phyloP scores from a whole-genome alignment of 2,888 invertebrate species.

The Chymomyza caudatula region DNA sequence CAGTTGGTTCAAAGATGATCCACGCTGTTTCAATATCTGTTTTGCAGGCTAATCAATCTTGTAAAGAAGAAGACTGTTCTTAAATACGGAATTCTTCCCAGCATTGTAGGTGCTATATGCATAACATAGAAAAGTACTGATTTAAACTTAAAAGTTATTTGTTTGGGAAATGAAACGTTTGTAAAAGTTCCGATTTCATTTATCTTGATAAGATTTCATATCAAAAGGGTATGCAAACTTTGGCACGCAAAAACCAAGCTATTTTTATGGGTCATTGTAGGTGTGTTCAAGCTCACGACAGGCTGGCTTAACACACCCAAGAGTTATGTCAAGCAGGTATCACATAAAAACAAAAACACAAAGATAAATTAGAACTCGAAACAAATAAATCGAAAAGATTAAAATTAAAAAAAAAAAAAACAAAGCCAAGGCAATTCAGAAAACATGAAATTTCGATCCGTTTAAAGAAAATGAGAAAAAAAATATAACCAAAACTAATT shows the following conservation, averaged over 20 bases:
- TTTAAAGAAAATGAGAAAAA: conserved; percentile 3
- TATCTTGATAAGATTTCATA: too few species aligned
- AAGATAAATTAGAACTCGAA: conserved; percentile 69
- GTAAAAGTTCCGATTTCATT: too few species aligned
- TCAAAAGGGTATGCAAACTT: background rate
- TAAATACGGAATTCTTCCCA: too few species aligned
- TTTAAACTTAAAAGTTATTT: too few species aligned
- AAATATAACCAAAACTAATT: conserved; percentile 32
- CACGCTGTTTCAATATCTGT: too few species aligned
- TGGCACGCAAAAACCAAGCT: background rate
- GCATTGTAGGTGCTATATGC: too few species aligned
- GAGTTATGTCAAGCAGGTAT: background rate
- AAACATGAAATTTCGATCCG: conserved; percentile 23
- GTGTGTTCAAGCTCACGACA: conserved; percentile 29
- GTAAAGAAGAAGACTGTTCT: too few species aligned
- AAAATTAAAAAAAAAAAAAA: conserved; percentile 31
- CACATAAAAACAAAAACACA: conserved; percentile 10
- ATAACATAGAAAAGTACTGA: too few species aligned
- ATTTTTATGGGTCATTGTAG: background rate
- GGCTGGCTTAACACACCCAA: conserved; percentile 41
- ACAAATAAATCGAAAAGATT: conserved; percentile 60
- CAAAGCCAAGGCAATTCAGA: background rate
- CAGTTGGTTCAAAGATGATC: too few species aligned
- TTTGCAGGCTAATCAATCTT: too few species aligned
- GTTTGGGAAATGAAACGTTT: too few species aligned